Evolutionary conservation across 1,140 invertebrate species (phyloP).

Genomic region (Pissodes strobi): DNA sequence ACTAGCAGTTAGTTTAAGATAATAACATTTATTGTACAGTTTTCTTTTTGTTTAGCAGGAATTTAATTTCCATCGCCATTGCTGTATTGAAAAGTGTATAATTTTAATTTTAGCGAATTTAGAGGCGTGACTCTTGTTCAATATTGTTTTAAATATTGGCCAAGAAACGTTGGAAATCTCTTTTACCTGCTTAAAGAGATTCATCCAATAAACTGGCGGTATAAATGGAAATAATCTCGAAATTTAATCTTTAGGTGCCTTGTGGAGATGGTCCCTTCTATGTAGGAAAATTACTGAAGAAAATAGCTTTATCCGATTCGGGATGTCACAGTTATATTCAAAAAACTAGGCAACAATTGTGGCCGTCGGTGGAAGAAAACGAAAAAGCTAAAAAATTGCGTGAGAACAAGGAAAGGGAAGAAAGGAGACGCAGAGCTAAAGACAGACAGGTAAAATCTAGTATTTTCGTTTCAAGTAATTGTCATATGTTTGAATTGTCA

Average conservation of each 20-base stretch:
- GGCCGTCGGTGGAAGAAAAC: constrained; percentile 77
- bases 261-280: constrained; percentile 89
- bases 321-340: constrained; percentile 60
- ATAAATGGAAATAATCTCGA: no score
- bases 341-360: constrained; percentile 70
- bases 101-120: no score
- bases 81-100: no score
- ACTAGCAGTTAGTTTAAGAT: no score
- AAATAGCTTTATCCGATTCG: constrained; percentile 73
- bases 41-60: no score
- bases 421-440: constrained; percentile 78
- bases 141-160: no score
- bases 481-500: neutral
- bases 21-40: no score
- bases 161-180: no score
- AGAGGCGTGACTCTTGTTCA: no score
- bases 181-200: no score
- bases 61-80: no score
- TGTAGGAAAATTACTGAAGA: constrained; percentile 75
- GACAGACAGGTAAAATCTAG: constrained; percentile 76
- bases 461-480: neutral
- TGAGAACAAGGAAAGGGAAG: constrained; percentile 77
- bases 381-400: constrained; percentile 74
- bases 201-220: no score
- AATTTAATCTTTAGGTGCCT: constrained; percentile 31